Evolutionary conservation across 2,113 vertebrate species (phyloP), one percentile per base, ranked within the genome.

Genomic region (Platysternon megacephalum): DNA sequence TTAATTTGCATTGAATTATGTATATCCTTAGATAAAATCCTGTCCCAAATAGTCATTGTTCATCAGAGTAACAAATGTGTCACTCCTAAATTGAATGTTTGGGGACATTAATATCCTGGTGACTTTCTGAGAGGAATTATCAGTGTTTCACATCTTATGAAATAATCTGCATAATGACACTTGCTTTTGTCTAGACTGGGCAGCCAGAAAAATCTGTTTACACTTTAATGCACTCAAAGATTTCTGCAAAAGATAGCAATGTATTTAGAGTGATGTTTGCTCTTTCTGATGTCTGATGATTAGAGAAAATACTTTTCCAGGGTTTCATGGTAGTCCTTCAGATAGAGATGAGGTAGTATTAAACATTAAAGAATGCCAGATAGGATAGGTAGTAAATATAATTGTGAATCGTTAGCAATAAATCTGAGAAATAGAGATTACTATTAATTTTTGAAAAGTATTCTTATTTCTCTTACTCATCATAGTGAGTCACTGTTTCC

Each of bases 401-500:
- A 39, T 46, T 52, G 80, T 90, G 9, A 94, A 58, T 96, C 85
- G 82, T 19, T 1, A 78, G 44, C 42, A 78, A 78, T 46, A 6
- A 82, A 24, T 49, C 91, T 78, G 84, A n/a, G 91, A 56, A 53
- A 0, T 87, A 39, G 61, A 5, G 79, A 91, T 86, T 53, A 74
- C 72, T 65, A 83, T 72, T 48, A 26, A 80, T 21, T 52, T 93
- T 29, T 12, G 89, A 91, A 93, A 92, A 87, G 76, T 79, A 14
- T 86, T 88, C 6, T 65, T 48, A 35, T 94, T 79, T 92, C 80
- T 93, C 89, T 85, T 16, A 6, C 48, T 68, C 65, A 1, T 80
- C 72, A 82, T 46, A 49, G 58, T 92, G 95, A 94, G 51, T 96
- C 97, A 86, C 11, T 16, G 56, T 4, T 78, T 84, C 81, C 68